Percentiles rank a stretch among this genome's conserved stretches.
These are phyloP conservation scores for Trichopria drosophilae DNA, from an alignment of 2,888 invertebrate genomes.

Conservation along the genomic window DNA sequence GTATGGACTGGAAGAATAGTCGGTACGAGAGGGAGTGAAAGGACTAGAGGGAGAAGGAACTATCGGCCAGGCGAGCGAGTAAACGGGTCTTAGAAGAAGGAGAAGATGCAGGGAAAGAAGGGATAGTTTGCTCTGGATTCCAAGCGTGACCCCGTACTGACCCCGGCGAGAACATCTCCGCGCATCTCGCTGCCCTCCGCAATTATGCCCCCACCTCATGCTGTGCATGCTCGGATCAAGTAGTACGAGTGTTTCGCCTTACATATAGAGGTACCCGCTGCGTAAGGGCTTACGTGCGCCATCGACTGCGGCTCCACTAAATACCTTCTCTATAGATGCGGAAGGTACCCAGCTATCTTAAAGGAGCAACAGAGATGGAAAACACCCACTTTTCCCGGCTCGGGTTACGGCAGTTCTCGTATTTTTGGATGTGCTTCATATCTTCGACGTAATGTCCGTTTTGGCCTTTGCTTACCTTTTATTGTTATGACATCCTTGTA, in stretches of 20 bases:
- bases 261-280: constrained; percentile 23
- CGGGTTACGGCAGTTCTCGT: too few species aligned
- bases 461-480: too few species aligned
- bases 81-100: constrained; percentile 10
- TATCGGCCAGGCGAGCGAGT: constrained; percentile 29
- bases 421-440: too few species aligned
- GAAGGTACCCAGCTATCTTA: too few species aligned
- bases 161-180: constrained; percentile 57
- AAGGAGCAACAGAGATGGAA: too few species aligned
- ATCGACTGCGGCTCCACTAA: too few species aligned
- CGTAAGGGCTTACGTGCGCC: constrained; percentile 23
- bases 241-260: neutral
- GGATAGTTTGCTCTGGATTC: constrained; percentile 59
- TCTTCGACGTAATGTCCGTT: too few species aligned
- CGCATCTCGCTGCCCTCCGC: constrained; percentile 46
- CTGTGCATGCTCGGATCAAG: constrained; percentile 30
- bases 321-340: too few species aligned
- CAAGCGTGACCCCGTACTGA: constrained; percentile 57
- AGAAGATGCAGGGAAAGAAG: constrained; percentile 34
- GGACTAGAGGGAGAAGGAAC: constrained; percentile 11
- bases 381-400: too few species aligned
- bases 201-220: constrained; percentile 44
- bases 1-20: constrained; percentile 11
- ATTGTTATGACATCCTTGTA: too few species aligned
- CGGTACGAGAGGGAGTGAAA: constrained; percentile 15